Percentiles rank a stretch among this genome's conserved stretches.
Evolutionary conservation across 1,140 invertebrate species (phyloP).

Genomic region (Nixonia krombeini): DNA sequence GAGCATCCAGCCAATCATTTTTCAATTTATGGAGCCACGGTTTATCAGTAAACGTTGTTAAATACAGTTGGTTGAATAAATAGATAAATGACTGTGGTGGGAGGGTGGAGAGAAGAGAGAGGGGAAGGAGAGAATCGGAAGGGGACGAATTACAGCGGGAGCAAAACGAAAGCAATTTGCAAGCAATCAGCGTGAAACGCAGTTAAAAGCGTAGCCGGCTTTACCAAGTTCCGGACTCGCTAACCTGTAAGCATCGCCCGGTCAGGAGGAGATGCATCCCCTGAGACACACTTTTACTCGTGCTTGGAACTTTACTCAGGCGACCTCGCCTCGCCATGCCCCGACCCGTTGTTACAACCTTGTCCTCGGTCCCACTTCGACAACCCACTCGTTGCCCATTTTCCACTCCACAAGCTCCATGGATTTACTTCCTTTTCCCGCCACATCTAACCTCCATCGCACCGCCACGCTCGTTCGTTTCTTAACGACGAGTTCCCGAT

Average conservation of each 20-base stretch:
- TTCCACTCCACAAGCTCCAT: conserved; percentile 27
- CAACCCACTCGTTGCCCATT: conserved; percentile 40
- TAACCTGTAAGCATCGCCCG: conserved; percentile 60
- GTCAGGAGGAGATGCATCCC: conserved; percentile 56
- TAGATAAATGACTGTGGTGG: conserved; percentile 42
- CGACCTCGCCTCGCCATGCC: conserved; percentile 15
- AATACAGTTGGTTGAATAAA: conserved; percentile 3
- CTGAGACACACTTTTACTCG: conserved; percentile 46
- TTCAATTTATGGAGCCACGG: conserved; percentile 32
- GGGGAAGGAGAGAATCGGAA: conserved; percentile 13
- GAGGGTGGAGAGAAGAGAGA: too few relatives aligned
- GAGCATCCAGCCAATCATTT: conserved; percentile 34
- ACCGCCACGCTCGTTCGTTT: too few relatives aligned
- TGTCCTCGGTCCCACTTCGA: conserved; percentile 37
- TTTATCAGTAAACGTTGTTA: conserved; percentile 33
- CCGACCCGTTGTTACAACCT: conserved; percentile 24
- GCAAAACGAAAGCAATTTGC: conserved; percentile 62
- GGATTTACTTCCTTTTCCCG: too few relatives aligned
- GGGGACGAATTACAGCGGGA: neutral
- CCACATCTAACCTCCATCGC: conserved; percentile 23
- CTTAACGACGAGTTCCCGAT: neutral
- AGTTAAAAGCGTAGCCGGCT: conserved; percentile 56
- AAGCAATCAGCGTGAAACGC: conserved; percentile 59
- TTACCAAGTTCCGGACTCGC: conserved; percentile 50
- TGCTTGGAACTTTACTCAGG: too few relatives aligned